These are phyloP conservation scores for Spongilla lacustris DNA, from an alignment of 37 sponge, comb jelly and placozoan genomes.

Conservation along the genomic window DNA sequence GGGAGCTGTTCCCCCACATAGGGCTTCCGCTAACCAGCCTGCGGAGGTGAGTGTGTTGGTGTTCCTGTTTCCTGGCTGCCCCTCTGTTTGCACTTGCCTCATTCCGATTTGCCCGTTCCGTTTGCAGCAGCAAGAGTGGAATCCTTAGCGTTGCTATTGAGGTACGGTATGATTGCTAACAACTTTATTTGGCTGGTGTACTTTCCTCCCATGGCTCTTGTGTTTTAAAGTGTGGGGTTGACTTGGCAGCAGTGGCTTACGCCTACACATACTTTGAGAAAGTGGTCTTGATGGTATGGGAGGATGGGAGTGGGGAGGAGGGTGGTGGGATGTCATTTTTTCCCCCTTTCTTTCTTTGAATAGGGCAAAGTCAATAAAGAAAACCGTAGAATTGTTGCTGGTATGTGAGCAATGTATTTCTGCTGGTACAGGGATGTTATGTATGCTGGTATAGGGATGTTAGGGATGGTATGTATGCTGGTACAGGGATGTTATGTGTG, in stretches of 20 bases:
- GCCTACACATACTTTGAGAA: slow-evolving; percentile 93
- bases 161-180: slow-evolving; percentile 28
- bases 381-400: slow-evolving; percentile 72
- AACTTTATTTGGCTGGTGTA: background rate
- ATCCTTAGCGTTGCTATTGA: slow-evolving; percentile 47
- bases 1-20: slow-evolving; percentile 76
- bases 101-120: background rate
- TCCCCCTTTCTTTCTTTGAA: background rate
- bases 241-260: slow-evolving; percentile 62
- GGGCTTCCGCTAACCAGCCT: slow-evolving; percentile 74
- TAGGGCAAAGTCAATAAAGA: slow-evolving; percentile 80
- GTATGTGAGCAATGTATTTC: slow-evolving; percentile 38
- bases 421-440: too few relatives aligned
- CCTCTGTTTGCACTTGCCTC: background rate
- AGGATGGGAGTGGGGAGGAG: background rate
- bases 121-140: slow-evolving; percentile 67
- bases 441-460: too few relatives aligned
- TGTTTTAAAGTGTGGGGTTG: slow-evolving; percentile 52
- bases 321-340: background rate
- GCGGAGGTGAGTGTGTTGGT: slow-evolving; percentile 42
- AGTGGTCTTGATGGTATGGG: slow-evolving; percentile 74
- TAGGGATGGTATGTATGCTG: too few relatives aligned
- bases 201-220: background rate
- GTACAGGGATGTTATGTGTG: too few relatives aligned
- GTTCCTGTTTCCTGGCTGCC: background rate